These are phyloP conservation scores for Acrobasis consociella DNA, from an alignment of 2,888 invertebrate species.

Conservation along the genomic window DNA sequence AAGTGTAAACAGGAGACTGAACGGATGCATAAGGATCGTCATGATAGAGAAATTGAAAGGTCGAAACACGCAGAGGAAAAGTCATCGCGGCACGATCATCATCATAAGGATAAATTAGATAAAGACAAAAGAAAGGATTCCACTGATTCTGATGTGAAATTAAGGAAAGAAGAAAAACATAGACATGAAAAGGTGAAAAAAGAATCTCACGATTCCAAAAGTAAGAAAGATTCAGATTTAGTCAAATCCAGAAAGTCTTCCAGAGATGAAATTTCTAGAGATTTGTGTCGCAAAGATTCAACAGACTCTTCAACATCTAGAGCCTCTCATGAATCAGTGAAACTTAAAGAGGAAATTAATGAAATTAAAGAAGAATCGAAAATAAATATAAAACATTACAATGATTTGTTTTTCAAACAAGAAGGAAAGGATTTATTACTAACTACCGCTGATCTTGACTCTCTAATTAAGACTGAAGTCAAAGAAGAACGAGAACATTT, in stretches of 20 bases:
- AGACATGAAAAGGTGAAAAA: constrained; percentile 70
- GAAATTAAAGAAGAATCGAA: constrained; percentile 69
- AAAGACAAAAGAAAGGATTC: constrained; percentile 66
- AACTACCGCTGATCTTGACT: constrained; percentile 31
- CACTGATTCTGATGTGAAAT: constrained; percentile 52
- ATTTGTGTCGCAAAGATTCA: constrained; percentile 75
- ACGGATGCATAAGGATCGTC: constrained; percentile 42
- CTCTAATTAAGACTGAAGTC: constrained; percentile 60
- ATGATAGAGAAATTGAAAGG: constrained; percentile 59
- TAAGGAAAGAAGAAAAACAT: constrained; percentile 77
- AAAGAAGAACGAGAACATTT: constrained; percentile 70
- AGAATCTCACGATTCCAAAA: constrained; percentile 62
- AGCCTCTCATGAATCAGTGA: constrained; percentile 70
- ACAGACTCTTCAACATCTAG: constrained; percentile 76
- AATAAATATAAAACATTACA: constrained; percentile 59
- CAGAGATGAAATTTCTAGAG: constrained; percentile 68
- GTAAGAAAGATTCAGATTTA: constrained; percentile 67
- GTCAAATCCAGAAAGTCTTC: constrained; percentile 69
- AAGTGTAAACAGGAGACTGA: constrained; percentile 44
- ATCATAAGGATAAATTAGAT: constrained; percentile 72
- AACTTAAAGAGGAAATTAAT: constrained; percentile 56
- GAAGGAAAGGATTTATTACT: constrained; percentile 71
- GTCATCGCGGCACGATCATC: constrained; percentile 72
- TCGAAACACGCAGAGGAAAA: constrained; percentile 63
- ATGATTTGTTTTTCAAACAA: constrained; percentile 75